Evolutionary conservation across 1,140 invertebrate species (phyloP).

Genomic region (Diprion similis): DNA sequence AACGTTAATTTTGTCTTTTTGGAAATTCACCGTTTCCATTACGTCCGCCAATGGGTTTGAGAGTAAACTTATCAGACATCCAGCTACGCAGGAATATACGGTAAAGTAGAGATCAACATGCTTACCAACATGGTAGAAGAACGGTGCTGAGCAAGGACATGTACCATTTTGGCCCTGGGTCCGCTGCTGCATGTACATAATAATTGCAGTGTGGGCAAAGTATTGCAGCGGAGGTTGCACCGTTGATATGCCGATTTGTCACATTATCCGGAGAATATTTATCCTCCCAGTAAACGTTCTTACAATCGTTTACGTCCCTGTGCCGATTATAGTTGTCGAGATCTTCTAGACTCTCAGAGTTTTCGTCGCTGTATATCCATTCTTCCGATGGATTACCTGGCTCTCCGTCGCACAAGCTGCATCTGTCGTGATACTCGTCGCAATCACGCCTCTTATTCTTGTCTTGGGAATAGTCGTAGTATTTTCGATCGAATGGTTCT

Average conservation of each 20-base stretch:
- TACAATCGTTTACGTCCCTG: not conserved
- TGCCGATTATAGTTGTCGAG: not conserved
- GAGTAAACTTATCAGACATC: too few relatives aligned
- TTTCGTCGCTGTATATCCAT: not conserved
- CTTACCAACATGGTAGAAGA: constrained; percentile 1
- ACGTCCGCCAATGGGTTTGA: too few relatives aligned
- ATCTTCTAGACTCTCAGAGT: not conserved
- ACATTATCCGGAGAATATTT: not conserved
- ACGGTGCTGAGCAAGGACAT: not conserved
- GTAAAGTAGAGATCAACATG: too few relatives aligned
- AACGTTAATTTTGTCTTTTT: too few relatives aligned
- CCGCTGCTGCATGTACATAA: not conserved
- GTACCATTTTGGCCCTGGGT: not conserved
- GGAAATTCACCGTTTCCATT: too few relatives aligned
- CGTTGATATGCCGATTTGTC: not conserved
- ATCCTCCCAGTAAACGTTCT: constrained; percentile 5
- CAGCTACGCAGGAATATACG: too few relatives aligned
- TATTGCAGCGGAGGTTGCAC: not conserved
- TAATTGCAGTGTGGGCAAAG: not conserved
- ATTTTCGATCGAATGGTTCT: not conserved
- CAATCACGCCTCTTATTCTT: not conserved
- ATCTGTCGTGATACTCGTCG: not conserved
- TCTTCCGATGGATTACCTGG: not conserved
- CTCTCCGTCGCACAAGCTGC: not conserved
- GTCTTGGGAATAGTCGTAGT: not conserved